Base-by-base conservation (phyloP, 1,140 invertebrate genomes). In the Lycorma delicatula region DNA sequence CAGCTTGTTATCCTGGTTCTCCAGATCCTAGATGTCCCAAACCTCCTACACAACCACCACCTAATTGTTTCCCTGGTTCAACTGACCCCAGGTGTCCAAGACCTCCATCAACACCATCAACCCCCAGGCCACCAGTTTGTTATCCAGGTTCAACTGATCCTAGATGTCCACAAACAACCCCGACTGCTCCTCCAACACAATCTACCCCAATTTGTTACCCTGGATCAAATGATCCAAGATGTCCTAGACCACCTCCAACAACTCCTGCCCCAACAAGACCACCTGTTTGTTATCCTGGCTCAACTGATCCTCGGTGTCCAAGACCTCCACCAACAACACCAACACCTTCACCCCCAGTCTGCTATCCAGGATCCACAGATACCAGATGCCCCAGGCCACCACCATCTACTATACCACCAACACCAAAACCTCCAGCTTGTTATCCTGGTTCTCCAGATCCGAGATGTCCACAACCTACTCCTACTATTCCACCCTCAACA, bases 281-380 rank as follows among this genome's bases (percentile, higher is more conserved):
- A 23, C 67, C 69, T 29, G 60, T 58, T 11, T 75, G 73, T 50
- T 75, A 69, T 54, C 73, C 73, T 9, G 74, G 74, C 20, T 68
- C 64, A 6, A 63, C 29, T n/a, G 71, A 75, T 60, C 67, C 71
- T 12, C 62, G 72, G 41, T 74, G 66, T 60, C 66, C 59, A 41
- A 56, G 57, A 65, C 65, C 52, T 16, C 59, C 61, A 23, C n/a
- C 52, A 2, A 48, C 55, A 54, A 63, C 66, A 20, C 22, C 48
- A 9, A 67, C 68, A 54, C 68, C 65, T 49, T 63, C 65, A 67
- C 65, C 49, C 66, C 66, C 9, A 49, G 63, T 53, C 4, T 65
- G 67, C 56, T 65, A 63, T 47, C 66, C 66, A 20, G 66, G 73
- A 47, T 67, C 66, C 18, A 66, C 61, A 20, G 70, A 69, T 60